Evolutionary conservation across 2,797 vertebrate species (phyloP).

Genomic region (Hemibagrus guttatus): DNA sequence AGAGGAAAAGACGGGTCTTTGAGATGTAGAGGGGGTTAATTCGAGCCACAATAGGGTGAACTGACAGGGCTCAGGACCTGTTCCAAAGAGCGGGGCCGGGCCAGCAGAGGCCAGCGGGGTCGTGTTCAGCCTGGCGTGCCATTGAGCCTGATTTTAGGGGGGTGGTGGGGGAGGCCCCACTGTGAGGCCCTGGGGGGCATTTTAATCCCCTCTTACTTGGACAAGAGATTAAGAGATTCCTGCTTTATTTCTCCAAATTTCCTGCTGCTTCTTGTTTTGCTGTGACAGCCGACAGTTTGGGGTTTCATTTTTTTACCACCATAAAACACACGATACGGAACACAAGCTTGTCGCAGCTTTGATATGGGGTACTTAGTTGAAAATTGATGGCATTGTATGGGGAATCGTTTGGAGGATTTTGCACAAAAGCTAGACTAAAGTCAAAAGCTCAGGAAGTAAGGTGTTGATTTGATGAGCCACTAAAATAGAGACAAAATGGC

Average conservation of each 20-base stretch:
- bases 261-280: slow-evolving; percentile 58
- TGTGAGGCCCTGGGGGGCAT: slow-evolving; percentile 60
- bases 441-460: slow-evolving; percentile 51
- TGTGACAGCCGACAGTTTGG: slow-evolving; percentile 52
- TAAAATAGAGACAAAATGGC: slow-evolving; percentile 36
- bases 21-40: slow-evolving; percentile 61
- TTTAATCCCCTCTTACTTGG: slow-evolving; percentile 65
- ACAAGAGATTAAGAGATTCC: slow-evolving; percentile 67
- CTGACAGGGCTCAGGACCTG: slow-evolving; percentile 50
- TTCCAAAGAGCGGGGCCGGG: slow-evolving; percentile 51
- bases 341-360: slow-evolving; percentile 48
- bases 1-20: slow-evolving; percentile 51
- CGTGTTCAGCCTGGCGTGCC: slow-evolving; percentile 58
- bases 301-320: slow-evolving; percentile 50
- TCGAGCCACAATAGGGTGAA: slow-evolving; percentile 49
- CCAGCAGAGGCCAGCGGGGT: slow-evolving; percentile 56
- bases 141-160: slow-evolving; percentile 51
- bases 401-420: slow-evolving; percentile 42
- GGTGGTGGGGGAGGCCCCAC: slow-evolving; percentile 49
- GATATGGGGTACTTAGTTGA: slow-evolving; percentile 55
- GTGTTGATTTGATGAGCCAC: slow-evolving; percentile 42
- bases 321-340: slow-evolving; percentile 46
- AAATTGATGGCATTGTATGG: slow-evolving; percentile 48
- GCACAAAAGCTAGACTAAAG: slow-evolving; percentile 48
- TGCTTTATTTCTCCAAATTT: slow-evolving; percentile 62